A percentile compares a stretch with the other conserved stretches of the same genome.
Conservation (phyloP, 2,113 vertebrate genomes). For the Capra hircus region DNA sequence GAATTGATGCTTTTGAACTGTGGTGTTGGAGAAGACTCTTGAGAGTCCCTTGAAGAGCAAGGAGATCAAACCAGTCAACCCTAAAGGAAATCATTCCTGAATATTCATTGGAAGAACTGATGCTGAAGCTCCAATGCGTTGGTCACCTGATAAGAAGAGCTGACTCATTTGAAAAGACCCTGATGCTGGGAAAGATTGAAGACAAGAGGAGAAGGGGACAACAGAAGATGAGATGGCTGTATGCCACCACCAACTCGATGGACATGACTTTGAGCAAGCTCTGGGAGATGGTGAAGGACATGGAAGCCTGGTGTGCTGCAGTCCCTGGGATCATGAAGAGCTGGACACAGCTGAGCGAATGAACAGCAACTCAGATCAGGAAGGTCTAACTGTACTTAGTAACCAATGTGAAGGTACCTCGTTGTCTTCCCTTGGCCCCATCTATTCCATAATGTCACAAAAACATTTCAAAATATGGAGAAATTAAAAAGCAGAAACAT, state of each 20-base stretch:
- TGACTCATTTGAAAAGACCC: not conserved
- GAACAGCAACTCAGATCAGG: not conserved
- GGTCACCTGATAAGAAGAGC: not conserved
- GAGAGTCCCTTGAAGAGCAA: not conserved
- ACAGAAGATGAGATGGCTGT: not conserved
- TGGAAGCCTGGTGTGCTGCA: not conserved
- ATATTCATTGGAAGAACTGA: not conserved
- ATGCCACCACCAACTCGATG: not conserved
- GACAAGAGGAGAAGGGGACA: not conserved
- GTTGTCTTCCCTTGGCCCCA: accelerated
- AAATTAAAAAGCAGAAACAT: not conserved
- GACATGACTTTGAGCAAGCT: not conserved
- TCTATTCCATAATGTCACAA: too few species aligned
- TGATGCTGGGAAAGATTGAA: not conserved
- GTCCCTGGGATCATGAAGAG: not conserved
- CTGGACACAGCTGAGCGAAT: accelerated
- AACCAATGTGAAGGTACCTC: accelerated
- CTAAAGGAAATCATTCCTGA: not conserved
- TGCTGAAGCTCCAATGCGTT: not conserved
- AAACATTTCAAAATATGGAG: not conserved
- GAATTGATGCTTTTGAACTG: not conserved
- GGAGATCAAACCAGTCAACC: not conserved
- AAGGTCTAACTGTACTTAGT: accelerated
- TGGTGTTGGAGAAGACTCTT: not conserved
- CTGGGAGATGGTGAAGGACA: not conserved